Evolutionary conservation across 2,888 invertebrate genomes (phyloP), one percentile per base, ranked within the genome.

Genomic region (Zelleria hepariella): DNA sequence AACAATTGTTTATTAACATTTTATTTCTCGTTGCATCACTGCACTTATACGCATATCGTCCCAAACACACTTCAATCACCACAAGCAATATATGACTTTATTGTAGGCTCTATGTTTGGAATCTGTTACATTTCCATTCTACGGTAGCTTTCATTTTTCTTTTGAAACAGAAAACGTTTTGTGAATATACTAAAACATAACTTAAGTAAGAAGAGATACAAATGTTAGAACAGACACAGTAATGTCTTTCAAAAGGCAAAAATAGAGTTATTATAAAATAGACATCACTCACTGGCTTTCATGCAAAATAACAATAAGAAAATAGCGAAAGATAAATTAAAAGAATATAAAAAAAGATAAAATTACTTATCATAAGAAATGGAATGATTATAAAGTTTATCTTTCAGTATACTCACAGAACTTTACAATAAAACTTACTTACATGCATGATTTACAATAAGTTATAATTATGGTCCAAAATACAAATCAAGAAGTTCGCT

Each of bases 1-100:
- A 89, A 89, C 89, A 89, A 89, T 88, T 89, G 87, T 89, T 88
- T 88, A 87, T 89, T 89, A 89, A 89, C 88, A 88, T 89, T 86
- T 88, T 88, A 88, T 83, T 82, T 81, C 79, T 86, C 77, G 78
- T 77, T 80, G 82, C 82, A 81, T 82, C 77, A 74, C 79, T 80
- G 81, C 82, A 81, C 74, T 80, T 76, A 70, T 72, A 82, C 80
- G 81, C 82, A 77, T 79, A 24, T 75, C 82, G 75, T 83, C 81
- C 77, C 80, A 75, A 70, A 78, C 80, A 82, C 75, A 76, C 78
- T 73, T 75, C 80, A 79, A 72, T 82, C 82, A 82, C 78, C 76
- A 72, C 75, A 74, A 75, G 74, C 81, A 78, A 80, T 82, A 79
- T 76, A 80, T 85, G 86, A 86, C 86, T 86, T 81, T 82, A 77